These are phyloP conservation scores for Tetraneura akinire DNA, from an alignment of 1,140 invertebrate genomes.

Conservation along the genomic window DNA sequence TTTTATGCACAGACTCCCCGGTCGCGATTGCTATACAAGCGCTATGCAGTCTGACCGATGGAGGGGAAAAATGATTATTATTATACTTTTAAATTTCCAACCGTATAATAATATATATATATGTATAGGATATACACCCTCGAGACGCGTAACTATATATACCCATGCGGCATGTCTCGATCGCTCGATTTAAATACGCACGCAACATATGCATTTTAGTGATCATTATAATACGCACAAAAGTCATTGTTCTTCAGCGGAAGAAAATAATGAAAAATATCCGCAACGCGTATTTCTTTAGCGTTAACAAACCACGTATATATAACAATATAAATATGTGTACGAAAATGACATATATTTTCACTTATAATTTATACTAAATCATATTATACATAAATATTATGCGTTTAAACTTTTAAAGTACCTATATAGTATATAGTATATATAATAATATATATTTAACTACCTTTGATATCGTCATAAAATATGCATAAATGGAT, in stretches of 20 bases:
- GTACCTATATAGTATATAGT: too few species aligned
- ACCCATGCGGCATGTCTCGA: neutral
- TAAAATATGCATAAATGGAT: too few species aligned
- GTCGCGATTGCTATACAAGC: neutral
- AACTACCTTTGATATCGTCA: too few species aligned
- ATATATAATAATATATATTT: too few species aligned
- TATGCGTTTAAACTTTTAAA: too few species aligned
- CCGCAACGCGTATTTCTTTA: neutral
- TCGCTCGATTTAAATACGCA: neutral
- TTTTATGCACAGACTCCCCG: conserved; percentile 17
- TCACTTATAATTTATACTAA: too few species aligned
- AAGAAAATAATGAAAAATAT: neutral
- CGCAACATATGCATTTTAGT: neutral
- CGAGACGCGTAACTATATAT: neutral
- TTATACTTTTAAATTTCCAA: conserved; percentile 38
- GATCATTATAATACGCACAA: neutral
- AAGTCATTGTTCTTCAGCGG: conserved; percentile 18
- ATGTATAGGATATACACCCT: too few species aligned
- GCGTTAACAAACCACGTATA: neutral
- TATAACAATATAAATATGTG: neutral
- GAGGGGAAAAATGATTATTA: neutral
- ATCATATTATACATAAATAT: too few species aligned
- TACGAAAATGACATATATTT: too few species aligned
- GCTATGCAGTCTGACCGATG: neutral
- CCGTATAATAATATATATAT: too few species aligned